These are phyloP conservation scores for Paguma larvata DNA, from an alignment of 2,797 vertebrate species.

Conservation along the genomic window DNA sequence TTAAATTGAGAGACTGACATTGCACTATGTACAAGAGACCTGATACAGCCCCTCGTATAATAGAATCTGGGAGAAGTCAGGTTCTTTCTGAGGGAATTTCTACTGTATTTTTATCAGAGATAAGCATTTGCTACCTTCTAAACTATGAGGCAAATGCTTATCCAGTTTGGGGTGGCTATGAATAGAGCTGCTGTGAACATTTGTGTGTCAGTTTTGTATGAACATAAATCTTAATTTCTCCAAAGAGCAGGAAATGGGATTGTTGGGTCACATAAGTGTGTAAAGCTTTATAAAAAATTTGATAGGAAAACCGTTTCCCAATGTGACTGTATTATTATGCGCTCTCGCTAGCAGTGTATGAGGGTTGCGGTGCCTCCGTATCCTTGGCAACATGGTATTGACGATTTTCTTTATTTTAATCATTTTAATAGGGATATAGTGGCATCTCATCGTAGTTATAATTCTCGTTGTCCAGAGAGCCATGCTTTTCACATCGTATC, in stretches of 20 bases:
- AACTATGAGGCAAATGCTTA: background rate
- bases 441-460: background rate
- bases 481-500: background rate
- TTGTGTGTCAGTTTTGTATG: background rate
- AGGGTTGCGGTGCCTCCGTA: background rate
- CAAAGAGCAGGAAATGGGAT: background rate
- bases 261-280: background rate
- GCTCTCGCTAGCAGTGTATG: background rate
- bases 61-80: background rate
- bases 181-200: background rate
- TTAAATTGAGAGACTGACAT: background rate
- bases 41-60: background rate
- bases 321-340: background rate
- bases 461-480: background rate
- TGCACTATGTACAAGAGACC: background rate
- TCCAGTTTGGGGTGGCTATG: background rate
- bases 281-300: background rate
- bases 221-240: conserved; percentile 15
- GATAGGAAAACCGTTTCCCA: background rate
- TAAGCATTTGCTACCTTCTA: background rate
- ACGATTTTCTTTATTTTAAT: background rate
- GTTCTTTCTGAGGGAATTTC: background rate
- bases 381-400: background rate
- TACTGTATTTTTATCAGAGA: background rate
- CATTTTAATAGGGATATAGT: background rate